Conservation (phyloP, 2,113 vertebrate genomes). For the Amblyornis subalaris region DNA sequence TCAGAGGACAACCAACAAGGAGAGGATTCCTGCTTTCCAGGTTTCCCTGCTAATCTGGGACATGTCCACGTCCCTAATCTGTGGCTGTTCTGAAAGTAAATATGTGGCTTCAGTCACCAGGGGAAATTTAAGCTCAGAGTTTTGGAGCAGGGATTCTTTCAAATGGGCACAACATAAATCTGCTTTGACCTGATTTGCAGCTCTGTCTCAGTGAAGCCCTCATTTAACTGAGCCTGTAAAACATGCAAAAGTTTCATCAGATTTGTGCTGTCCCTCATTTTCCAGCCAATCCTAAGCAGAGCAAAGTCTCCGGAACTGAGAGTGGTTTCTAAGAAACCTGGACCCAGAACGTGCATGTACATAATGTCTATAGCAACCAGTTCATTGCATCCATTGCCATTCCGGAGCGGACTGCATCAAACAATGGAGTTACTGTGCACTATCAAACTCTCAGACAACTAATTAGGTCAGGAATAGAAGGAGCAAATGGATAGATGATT, state of each 20-base stretch:
- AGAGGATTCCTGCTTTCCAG: background rate
- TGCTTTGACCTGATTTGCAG: slow-evolving; percentile 33
- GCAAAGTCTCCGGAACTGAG: background rate
- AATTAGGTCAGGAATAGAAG: slow-evolving; percentile 26
- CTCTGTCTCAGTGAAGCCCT: slow-evolving; percentile 13
- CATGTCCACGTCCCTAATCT: background rate
- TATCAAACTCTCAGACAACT: slow-evolving; percentile 26
- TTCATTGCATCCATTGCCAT: background rate
- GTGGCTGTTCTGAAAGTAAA: background rate
- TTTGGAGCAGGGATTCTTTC: slow-evolving; percentile 6
- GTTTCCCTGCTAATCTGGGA: background rate
- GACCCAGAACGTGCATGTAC: background rate
- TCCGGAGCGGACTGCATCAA: background rate
- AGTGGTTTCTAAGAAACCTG: background rate
- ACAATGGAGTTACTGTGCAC: slow-evolving; percentile 52
- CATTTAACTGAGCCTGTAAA: slow-evolving; percentile 9
- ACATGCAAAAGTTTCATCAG: background rate
- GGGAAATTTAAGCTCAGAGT: slow-evolving; percentile 14
- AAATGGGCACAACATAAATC: background rate
- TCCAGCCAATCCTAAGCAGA: background rate
- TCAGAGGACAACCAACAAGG: background rate
- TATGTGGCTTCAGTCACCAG: background rate
- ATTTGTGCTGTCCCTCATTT: background rate
- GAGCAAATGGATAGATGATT: slow-evolving; percentile 30
- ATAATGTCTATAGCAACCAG: background rate